Evolutionary conservation across 2,888 invertebrate species (phyloP).

Genomic region (Pseudanteris insignis): DNA sequence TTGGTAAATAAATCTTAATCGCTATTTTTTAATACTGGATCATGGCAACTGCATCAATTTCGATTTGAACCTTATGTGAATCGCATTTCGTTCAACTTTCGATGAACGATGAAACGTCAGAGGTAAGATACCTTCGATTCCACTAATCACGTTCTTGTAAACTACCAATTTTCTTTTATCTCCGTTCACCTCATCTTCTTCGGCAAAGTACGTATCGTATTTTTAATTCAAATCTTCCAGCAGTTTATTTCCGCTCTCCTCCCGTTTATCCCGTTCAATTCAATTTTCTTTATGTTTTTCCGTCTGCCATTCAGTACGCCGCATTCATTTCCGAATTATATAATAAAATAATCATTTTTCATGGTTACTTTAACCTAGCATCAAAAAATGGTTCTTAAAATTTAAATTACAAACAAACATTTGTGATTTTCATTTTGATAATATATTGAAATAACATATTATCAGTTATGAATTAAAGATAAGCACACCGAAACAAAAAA

Average conservation of each 20-base stretch:
- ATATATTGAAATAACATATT: too few species aligned
- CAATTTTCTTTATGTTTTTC: constrained; percentile 39
- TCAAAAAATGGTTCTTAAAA: too few species aligned
- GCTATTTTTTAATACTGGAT: too few species aligned
- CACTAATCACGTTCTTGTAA: constrained; percentile 48
- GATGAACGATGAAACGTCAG: constrained; percentile 20
- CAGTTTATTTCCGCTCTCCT: constrained; percentile 44
- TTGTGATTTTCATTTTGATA: too few species aligned
- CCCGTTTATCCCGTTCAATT: constrained; percentile 41
- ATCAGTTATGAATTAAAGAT: too few species aligned
- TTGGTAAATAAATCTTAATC: too few species aligned
- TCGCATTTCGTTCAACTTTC: constrained; percentile 17
- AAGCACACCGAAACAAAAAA: too few species aligned
- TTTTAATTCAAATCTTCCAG: constrained; percentile 50
- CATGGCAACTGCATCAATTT: too few species aligned
- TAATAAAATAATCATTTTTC: too few species aligned
- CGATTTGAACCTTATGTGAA: too few species aligned
- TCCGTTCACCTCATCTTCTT: constrained; percentile 33
- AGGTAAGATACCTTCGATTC: constrained; percentile 41
- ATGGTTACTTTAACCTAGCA: background rate
- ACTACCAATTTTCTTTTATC: constrained; percentile 52
- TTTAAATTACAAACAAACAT: too few species aligned
- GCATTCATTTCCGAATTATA: constrained; percentile 21
- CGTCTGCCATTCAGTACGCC: constrained; percentile 10
- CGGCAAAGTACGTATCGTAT: constrained; percentile 47